Percentiles rank a stretch among this genome's conserved stretches.
These are phyloP conservation scores for Melanotaenia maccullochi DNA, from an alignment of 2,797 vertebrate species.

Conservation along the genomic window DNA sequence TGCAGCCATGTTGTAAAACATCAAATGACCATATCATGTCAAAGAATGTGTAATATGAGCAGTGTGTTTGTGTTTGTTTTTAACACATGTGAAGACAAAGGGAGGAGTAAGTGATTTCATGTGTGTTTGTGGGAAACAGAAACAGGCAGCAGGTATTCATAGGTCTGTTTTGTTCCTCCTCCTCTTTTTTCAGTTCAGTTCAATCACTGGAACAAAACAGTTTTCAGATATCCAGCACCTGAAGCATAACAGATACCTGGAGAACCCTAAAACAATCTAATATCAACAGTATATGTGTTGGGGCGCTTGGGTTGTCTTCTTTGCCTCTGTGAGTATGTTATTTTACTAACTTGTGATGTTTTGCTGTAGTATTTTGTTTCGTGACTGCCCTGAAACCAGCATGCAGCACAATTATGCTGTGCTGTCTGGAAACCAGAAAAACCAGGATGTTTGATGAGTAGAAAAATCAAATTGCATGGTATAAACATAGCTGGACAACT, in stretches of 20 bases:
- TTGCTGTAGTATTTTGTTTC: too few relatives aligned
- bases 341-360: neutral
- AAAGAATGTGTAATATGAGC: neutral
- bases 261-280: neutral
- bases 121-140: slow-evolving; percentile 17
- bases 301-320: neutral
- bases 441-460: slow-evolving; percentile 13
- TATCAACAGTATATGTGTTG: neutral
- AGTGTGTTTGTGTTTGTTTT: neutral
- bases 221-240: slow-evolving; percentile 10
- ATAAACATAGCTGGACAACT: neutral
- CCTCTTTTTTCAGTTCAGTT: slow-evolving; percentile 41
- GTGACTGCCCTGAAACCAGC: neutral
- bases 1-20: slow-evolving; percentile 1
- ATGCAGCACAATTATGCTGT: neutral
- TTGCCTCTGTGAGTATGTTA: slow-evolving; percentile 48
- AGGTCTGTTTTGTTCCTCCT: slow-evolving; percentile 60
- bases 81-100: slow-evolving; percentile 23
- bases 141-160: slow-evolving; percentile 59
- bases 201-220: slow-evolving; percentile 22
- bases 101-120: slow-evolving; percentile 29
- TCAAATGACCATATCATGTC: neutral
- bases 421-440: slow-evolving; percentile 34
- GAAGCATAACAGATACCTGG: slow-evolving; percentile 1
- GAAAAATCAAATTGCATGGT: neutral